Base-by-base conservation (phyloP, 2,888 invertebrate genomes). In the Siphlonurus alternatus region DNA sequence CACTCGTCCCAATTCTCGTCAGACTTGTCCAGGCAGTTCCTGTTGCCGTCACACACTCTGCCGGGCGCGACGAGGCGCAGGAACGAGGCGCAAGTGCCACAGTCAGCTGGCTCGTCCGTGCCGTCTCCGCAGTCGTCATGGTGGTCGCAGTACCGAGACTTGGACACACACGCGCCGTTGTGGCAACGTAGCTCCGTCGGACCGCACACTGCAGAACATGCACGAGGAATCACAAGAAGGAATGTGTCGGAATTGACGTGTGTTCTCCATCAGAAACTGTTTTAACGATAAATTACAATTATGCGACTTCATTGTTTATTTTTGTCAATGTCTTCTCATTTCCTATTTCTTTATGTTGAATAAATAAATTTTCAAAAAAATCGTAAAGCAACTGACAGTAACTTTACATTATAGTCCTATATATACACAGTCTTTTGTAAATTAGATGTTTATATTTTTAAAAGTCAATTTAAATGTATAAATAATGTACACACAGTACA, bases 11-110 rank as follows among this genome's bases (percentile, higher is more conserved):
- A 83, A 67, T 81, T 81, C 72, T 92, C 92, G 70, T 92, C 92
- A 63, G 83, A 83, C 68, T 85, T 84, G 71, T 92, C 90, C 67
- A 80, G 76, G 71, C 92, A 92, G 71, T 92, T 85, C 5, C 87
- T 76, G 3, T 83, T 76, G 0, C 89, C 89, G 71, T 92, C 89
- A 72, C 92, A 93, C 2, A 91, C 76, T 68, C 83, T 82, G 0
- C 80, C 77, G 0, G 88, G 86, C 70, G 81, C 79, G 0, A 86
- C 83, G n/a, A 86, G 76, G 61, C 76, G 76, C 68, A 81, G 78
- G 64, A 89, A 75, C 71, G 87, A 88, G 25, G 82, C 79, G 10
- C 81, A 82, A 1, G 59, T n/a, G 69, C 88, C 88, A 64, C 85
- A 84, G 18, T 76, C 75, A 0, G 73, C 74, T 0, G 85, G 85